A percentile compares a stretch with the other conserved stretches of the same genome.
These are phyloP conservation scores for Caenorhabditis panamensis DNA, from an alignment of 2,888 invertebrate genomes.

Conservation along the genomic window DNA sequence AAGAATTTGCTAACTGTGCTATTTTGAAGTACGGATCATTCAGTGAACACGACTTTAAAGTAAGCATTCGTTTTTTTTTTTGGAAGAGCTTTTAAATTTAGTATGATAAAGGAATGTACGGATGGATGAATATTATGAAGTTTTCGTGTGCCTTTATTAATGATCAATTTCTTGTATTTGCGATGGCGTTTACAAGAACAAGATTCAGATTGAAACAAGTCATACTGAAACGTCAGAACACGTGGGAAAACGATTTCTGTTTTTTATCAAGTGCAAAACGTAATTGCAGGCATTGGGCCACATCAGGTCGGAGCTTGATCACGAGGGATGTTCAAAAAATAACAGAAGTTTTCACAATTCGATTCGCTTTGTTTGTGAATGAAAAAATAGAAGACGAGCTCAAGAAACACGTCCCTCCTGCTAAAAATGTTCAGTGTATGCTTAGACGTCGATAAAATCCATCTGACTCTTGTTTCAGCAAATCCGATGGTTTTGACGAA, in stretches of 20 bases:
- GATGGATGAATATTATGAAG: constrained; percentile 74
- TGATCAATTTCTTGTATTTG: constrained; percentile 66
- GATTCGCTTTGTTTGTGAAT: constrained; percentile 59
- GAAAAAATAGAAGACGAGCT: constrained; percentile 62
- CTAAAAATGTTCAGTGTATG: constrained; percentile 15
- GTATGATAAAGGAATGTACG: constrained; percentile 75
- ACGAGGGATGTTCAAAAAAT: constrained; percentile 71
- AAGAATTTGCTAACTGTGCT: constrained; percentile 72
- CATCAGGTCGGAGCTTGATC: constrained; percentile 65
- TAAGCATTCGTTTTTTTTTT: constrained; percentile 7
- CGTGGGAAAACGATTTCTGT: constrained; percentile 21
- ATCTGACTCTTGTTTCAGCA: neutral
- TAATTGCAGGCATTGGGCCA: constrained; percentile 68
- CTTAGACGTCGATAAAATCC: neutral
- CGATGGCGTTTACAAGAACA: constrained; percentile 70
- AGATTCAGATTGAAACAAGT: constrained; percentile 74
- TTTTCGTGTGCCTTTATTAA: constrained; percentile 67
- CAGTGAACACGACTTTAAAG: constrained; percentile 70
- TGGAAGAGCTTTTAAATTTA: constrained; percentile 37
- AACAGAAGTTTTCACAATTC: constrained; percentile 60
- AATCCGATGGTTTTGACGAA: constrained; percentile 36
- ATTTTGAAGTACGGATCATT: constrained; percentile 66
- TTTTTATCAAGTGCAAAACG: neutral
- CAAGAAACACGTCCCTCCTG: constrained; percentile 26
- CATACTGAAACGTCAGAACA: constrained; percentile 65